Base-by-base conservation (phyloP, 23 tunicate genomes). In the Botrylloides violaceus region DNA sequence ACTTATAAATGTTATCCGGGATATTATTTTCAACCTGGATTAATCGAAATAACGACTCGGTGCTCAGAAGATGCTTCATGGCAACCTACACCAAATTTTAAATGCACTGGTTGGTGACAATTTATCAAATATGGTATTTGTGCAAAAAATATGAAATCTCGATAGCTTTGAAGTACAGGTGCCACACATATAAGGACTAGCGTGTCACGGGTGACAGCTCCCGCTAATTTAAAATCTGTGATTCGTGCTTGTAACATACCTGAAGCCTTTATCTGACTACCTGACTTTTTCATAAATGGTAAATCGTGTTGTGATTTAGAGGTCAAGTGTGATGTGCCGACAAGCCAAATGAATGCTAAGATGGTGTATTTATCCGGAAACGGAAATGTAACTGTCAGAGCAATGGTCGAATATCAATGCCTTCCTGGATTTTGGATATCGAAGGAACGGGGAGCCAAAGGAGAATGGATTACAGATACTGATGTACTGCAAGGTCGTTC, bases 371-470 rank as follows among this genome's bases (percentile, higher is more conserved):
- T 36, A 24, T 29, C 70, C 28, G 78, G 73, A 3, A 22, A 29
- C 0, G 62, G 58, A 0, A 76, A 36, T 50, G 75, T 53, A 61
- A 49, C 64, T 3, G 36, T 76, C 34, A 61, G 70, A 12, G 49
- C 76, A 6, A 33, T 34, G 21, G 77, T 82, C 33, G 22, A 70
- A 38, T 82, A 66, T 70, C 32, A 31, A 15, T 82, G 88, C 39
- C 29, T 30, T 21, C 31, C 55, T 2, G 84, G 77, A 3, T 75
- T 36, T 27, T 28, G 6, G 24, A 60, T 79, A 2, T 80, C 84
- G 0, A 50, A 27, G 20, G 94, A 85, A 49, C 81, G 64, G 32
- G 94, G 79, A 73, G 94, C 85, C 1, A 36, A 65, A 9, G 94
- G 94, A 3, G 37, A 74, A 1, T 79, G 84, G 84, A 23, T 72